A percentile compares a stretch with the other conserved stretches of the same genome.
phyloP scores from a whole-genome alignment of 2,888 invertebrate species.

The Isotomurus palustris region DNA sequence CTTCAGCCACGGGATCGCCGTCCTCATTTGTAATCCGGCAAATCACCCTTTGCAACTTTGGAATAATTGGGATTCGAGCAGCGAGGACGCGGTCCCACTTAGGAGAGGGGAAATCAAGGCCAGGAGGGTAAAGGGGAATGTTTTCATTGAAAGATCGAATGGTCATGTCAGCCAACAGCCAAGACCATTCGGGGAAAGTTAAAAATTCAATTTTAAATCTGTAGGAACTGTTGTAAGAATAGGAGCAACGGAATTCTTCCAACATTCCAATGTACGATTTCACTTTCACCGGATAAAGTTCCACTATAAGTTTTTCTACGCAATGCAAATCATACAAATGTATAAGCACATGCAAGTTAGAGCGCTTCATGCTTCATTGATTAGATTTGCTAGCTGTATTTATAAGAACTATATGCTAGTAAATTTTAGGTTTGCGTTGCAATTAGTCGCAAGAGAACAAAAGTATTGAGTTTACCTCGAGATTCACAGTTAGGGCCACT shows the following conservation, averaged over 20 bases:
- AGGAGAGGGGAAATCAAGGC: constrained; percentile 18
- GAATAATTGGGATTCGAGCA: constrained; percentile 39
- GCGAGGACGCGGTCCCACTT: constrained; percentile 27
- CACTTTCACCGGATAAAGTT: constrained; percentile 54
- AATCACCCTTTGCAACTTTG: constrained; percentile 49
- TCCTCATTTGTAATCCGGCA: constrained; percentile 49
- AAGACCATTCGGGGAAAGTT: constrained; percentile 38
- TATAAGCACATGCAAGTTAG: constrained; percentile 8
- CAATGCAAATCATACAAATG: constrained; percentile 20
- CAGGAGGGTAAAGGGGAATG: constrained; percentile 3
- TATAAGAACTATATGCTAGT: too few relatives aligned
- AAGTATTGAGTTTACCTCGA: too few relatives aligned
- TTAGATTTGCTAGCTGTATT: too few relatives aligned
- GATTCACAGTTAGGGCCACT: constrained; percentile 64
- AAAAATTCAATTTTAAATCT: constrained; percentile 51
- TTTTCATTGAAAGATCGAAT: constrained; percentile 12
- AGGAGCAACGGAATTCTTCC: constrained; percentile 55
- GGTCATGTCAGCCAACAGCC: constrained; percentile 25
- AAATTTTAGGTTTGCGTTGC: too few relatives aligned
- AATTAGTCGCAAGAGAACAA: too few relatives aligned
- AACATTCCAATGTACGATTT: constrained; percentile 50
- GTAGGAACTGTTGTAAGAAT: constrained; percentile 50
- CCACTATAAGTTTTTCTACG: constrained; percentile 52
- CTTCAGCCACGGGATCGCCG: constrained; percentile 48
- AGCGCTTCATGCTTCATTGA: too few relatives aligned